Conservation (phyloP, 2,113 vertebrate species). For the Hypocryptadius cinnamomeus region DNA sequence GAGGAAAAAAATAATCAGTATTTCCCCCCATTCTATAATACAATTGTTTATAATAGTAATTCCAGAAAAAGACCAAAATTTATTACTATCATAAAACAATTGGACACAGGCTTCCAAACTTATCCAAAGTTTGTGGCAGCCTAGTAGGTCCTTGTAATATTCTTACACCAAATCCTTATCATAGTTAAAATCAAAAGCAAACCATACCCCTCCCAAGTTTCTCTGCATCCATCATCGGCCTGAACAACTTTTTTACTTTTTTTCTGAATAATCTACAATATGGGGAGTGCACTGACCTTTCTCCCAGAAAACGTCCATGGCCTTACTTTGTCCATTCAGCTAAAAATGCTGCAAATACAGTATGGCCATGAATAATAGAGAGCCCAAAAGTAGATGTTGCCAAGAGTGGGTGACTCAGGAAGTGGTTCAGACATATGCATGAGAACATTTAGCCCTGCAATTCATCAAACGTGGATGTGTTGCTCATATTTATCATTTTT, state of each 20-base stretch:
- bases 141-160: not conserved
- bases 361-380: conserved; percentile 47
- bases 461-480: conserved; percentile 11
- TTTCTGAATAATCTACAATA: not conserved
- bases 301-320: not conserved
- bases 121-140: not conserved
- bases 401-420: conserved; percentile 54
- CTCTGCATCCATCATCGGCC: not conserved
- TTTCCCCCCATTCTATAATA: not conserved
- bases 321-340: conserved; percentile 17
- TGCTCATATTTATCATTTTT: conserved; percentile 41
- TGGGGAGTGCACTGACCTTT: not conserved
- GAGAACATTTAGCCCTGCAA: conserved; percentile 42
- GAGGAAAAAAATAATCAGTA: not conserved
- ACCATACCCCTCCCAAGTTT: not conserved
- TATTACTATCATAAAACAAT: not conserved
- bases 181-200: not conserved
- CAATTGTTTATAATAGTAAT: not conserved
- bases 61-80: not conserved
- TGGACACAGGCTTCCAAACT: not conserved
- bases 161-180: not conserved
- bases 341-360: conserved; percentile 10
- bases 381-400: conserved; percentile 18
- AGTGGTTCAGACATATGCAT: conserved; percentile 47
- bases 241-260: not conserved